Conservation (phyloP, 2,888 invertebrate species). For the Homarus gammarus region DNA sequence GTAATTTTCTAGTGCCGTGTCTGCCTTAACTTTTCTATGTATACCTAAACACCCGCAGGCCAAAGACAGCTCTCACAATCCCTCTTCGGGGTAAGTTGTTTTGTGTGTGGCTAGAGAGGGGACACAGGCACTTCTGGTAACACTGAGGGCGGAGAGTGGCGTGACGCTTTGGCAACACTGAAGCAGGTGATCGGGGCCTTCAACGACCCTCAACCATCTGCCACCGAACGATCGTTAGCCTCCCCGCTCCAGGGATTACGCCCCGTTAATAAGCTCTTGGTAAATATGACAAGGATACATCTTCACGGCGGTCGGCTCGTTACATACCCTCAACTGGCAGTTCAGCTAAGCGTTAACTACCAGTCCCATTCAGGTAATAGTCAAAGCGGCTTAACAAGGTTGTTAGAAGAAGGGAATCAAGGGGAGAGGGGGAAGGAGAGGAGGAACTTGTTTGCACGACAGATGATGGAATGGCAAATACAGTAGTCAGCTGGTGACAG, state of each 20-base stretch:
- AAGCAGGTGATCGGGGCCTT: not conserved
- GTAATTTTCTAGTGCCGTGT: too few relatives aligned
- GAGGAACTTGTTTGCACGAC: not conserved
- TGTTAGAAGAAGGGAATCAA: too few relatives aligned
- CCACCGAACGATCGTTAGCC: not conserved
- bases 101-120: too few relatives aligned
- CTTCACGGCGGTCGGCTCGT: not conserved
- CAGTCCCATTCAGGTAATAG: not conserved
- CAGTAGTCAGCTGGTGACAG: not conserved
- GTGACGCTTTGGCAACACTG: not conserved
- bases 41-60: too few relatives aligned
- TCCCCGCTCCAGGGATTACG: not conserved
- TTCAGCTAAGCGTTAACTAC: not conserved
- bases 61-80: too few relatives aligned
- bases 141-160: not conserved
- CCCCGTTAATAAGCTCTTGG: not conserved
- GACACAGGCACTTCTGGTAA: not conserved
- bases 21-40: too few relatives aligned
- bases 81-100: too few relatives aligned
- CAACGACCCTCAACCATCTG: not conserved
- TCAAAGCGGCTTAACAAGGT: not conserved
- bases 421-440: not conserved
- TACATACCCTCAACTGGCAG: not conserved
- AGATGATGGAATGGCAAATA: too few relatives aligned
- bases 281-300: not conserved